Evolutionary conservation across 2,888 invertebrate genomes (phyloP).

Genomic region (Philopedon plagiatum): DNA sequence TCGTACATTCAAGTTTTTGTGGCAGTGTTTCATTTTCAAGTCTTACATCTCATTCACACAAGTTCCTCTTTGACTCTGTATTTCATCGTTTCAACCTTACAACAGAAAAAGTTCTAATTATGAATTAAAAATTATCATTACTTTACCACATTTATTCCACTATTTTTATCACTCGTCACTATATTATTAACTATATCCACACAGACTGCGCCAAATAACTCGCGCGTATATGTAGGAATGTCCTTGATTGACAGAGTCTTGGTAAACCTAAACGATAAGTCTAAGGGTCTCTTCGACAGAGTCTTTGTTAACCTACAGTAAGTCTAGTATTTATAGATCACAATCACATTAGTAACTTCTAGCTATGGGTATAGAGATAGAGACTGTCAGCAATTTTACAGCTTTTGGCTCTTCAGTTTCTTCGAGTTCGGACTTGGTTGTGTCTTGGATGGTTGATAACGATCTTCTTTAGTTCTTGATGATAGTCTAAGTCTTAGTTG

Average conservation of each 20-base stretch:
- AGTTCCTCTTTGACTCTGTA: background rate
- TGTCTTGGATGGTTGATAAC: background rate
- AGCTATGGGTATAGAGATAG: conserved; percentile 15
- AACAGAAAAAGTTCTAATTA: background rate
- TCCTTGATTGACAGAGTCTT: conserved; percentile 11
- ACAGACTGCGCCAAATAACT: background rate
- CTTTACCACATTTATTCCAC: background rate
- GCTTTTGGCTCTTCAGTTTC: background rate
- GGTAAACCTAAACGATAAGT: background rate
- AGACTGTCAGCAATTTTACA: background rate
- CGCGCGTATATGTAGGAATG: background rate
- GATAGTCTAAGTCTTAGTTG: background rate
- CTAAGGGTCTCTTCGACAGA: conserved; percentile 12
- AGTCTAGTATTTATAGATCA: conserved; percentile 25
- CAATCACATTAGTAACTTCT: conserved; percentile 28
- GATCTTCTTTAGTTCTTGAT: background rate
- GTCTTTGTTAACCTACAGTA: conserved; percentile 10
- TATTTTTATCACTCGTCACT: background rate
- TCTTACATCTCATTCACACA: conserved; percentile 2
- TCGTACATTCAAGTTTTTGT: background rate
- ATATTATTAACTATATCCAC: background rate
- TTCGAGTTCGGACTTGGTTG: conserved; percentile 5
- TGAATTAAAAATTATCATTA: background rate
- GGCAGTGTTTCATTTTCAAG: conserved; percentile 10
- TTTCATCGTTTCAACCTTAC: background rate